phyloP scores from a whole-genome alignment of 2,113 vertebrate species.

The Cephalopterus ornatus region DNA sequence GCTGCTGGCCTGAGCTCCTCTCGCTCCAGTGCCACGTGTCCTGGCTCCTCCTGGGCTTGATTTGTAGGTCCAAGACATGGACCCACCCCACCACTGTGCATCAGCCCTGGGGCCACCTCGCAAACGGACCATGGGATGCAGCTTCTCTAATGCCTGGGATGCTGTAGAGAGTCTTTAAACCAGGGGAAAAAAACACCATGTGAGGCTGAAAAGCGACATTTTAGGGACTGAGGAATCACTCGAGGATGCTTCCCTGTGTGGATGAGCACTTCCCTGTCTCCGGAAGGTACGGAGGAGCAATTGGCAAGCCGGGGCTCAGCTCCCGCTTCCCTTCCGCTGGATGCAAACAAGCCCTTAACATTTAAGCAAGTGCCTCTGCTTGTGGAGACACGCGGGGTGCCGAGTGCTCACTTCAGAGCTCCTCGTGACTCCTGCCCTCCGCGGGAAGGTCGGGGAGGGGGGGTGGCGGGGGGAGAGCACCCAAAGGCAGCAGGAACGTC shows the following conservation, averaged over 20 bases:
- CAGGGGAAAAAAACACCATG: fast-evolving
- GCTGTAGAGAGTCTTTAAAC: background rate
- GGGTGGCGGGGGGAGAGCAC: background rate
- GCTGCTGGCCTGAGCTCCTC: background rate
- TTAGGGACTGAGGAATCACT: background rate
- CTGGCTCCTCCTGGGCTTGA: background rate
- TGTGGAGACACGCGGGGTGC: background rate
- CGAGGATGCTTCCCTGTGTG: background rate
- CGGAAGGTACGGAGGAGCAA: background rate
- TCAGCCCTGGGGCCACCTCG: background rate
- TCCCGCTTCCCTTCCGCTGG: background rate
- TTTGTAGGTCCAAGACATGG: background rate
- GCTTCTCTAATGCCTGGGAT: background rate
- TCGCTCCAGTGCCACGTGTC: fast-evolving
- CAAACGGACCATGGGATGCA: fast-evolving
- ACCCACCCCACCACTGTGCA: fast-evolving
- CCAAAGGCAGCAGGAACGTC: background rate
- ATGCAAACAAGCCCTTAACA: constrained; percentile 50
- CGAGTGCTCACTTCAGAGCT: background rate
- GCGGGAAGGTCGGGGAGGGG: background rate
- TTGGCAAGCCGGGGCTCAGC: background rate
- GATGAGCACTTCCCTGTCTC: background rate
- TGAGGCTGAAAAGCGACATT: background rate
- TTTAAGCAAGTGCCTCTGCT: constrained; percentile 13
- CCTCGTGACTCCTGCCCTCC: background rate